Conservation (phyloP, 1,140 invertebrate species). For the Tribolium madens region DNA sequence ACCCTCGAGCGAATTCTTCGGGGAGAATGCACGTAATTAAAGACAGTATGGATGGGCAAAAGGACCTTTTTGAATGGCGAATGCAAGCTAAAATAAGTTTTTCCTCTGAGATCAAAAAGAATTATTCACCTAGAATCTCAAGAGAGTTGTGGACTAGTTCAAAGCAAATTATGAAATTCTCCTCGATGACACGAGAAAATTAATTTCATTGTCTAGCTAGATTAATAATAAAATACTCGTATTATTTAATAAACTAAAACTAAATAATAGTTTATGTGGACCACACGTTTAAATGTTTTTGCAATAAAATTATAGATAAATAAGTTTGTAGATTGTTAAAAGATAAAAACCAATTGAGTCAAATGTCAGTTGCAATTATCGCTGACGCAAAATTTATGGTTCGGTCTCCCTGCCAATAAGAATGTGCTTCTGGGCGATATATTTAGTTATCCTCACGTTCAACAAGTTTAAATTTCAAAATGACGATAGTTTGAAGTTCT, state of each 20-base stretch:
- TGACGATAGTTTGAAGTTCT: slow-evolving; percentile 32
- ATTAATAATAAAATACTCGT: too few relatives aligned
- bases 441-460: neutral
- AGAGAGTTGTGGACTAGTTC: too few relatives aligned
- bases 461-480: slow-evolving; percentile 25
- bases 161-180: too few relatives aligned
- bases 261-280: too few relatives aligned
- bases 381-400: neutral
- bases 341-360: neutral
- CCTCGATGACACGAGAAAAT: too few relatives aligned
- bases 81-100: neutral
- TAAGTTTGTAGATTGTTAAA: too few relatives aligned
- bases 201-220: too few relatives aligned
- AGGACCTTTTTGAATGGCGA: neutral
- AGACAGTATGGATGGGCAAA: slow-evolving; percentile 2
- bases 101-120: neutral
- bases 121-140: too few relatives aligned
- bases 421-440: neutral
- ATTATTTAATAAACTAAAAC: too few relatives aligned
- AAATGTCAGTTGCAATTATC: neutral
- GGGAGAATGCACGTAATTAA: slow-evolving; percentile 18
- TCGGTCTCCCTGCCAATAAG: neutral
- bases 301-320: too few relatives aligned
- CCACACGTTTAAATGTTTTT: too few relatives aligned
- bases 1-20: neutral